phyloP scores from a whole-genome alignment of 2,888 invertebrate genomes.

The Brassicogethes aeneus region DNA sequence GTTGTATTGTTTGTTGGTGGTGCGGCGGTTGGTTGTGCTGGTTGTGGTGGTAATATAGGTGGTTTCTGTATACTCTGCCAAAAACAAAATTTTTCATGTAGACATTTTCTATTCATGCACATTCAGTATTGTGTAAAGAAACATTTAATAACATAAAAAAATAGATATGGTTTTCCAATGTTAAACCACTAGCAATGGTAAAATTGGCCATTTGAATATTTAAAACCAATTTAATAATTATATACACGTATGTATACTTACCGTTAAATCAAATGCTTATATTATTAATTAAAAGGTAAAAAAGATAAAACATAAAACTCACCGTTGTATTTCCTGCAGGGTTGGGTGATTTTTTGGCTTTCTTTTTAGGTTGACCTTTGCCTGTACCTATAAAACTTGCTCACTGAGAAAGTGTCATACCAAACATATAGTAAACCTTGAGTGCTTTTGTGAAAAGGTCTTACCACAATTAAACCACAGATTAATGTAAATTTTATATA shows the following conservation, averaged over 20 bases:
- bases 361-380: conserved; percentile 45
- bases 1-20: conserved; percentile 15
- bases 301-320: too few relatives aligned
- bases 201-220: too few relatives aligned
- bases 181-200: too few relatives aligned
- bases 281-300: too few relatives aligned
- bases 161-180: too few relatives aligned
- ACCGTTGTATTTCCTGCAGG: conserved; percentile 29
- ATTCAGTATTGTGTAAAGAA: too few relatives aligned
- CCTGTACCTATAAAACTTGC: conserved; percentile 33
- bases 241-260: too few relatives aligned
- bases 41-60: conserved; percentile 16
- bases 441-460: conserved; percentile 20
- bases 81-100: conserved; percentile 15
- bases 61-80: conserved; percentile 26
- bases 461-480: conserved; percentile 28
- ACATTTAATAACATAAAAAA: too few relatives aligned
- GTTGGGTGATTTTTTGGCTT: conserved; percentile 44
- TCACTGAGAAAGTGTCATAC: conserved; percentile 11
- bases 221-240: too few relatives aligned
- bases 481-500: conserved; percentile 32
- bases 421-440: conserved; percentile 11
- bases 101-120: too few relatives aligned
- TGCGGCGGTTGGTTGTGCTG: conserved; percentile 19
- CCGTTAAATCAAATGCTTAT: too few relatives aligned